A percentile compares a stretch with the other conserved stretches of the same genome.
Evolutionary conservation across 2,113 vertebrate genomes (phyloP).

Genomic region (Odocoileus virginianus): DNA sequence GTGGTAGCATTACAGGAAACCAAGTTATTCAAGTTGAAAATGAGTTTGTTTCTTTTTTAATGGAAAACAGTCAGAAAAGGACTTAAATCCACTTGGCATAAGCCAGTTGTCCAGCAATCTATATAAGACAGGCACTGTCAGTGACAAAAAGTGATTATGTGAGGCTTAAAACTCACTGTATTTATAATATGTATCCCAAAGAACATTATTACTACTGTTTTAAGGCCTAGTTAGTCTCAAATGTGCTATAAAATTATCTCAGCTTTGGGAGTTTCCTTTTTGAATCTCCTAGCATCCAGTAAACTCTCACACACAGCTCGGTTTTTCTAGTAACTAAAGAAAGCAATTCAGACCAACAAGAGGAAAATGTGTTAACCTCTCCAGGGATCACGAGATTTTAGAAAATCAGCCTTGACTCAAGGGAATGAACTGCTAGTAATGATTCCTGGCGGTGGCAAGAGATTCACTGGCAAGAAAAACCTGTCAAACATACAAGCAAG

Average conservation of each 20-base stretch:
- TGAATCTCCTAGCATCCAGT: not conserved
- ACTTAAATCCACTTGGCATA: not conserved
- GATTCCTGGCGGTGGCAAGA: not conserved
- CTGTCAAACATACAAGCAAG: not conserved
- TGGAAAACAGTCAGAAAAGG: not conserved
- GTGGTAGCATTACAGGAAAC: not conserved
- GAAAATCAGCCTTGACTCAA: slow-evolving; percentile 10
- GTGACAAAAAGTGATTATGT: not conserved
- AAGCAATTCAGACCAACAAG: not conserved
- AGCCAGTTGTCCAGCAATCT: not conserved
- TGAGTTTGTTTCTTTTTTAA: slow-evolving; percentile 23
- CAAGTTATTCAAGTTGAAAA: not conserved
- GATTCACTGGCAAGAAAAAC: not conserved
- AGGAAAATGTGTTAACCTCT: not conserved
- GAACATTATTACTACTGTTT: not conserved
- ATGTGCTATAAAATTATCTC: not conserved
- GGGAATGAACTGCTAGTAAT: not conserved
- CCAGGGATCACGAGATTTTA: not conserved
- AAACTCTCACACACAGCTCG: not conserved
- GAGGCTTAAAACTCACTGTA: not conserved
- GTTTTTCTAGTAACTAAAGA: not conserved
- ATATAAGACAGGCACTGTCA: not conserved
- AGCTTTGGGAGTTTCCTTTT: not conserved
- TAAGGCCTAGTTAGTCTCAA: not conserved
- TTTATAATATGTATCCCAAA: not conserved